Conservation (phyloP, 2,797 vertebrate species). For the Micrastur ruficollis region DNA sequence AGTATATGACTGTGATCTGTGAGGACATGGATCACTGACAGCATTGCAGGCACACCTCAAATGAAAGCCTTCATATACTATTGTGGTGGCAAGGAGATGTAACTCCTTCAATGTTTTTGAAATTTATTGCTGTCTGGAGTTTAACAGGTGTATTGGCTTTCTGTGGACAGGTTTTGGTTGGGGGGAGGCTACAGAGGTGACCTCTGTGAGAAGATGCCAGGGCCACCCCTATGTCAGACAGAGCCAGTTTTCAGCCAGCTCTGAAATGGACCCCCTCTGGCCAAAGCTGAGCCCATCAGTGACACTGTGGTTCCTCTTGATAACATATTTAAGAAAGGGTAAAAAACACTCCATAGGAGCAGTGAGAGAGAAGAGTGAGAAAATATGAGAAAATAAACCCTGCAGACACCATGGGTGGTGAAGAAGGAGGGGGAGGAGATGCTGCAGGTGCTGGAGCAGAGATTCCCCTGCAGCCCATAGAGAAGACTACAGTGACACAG, state of each 20-base stretch:
- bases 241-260: not conserved
- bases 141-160: not conserved
- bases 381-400: not conserved
- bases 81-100: not conserved
- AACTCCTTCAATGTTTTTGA: not conserved
- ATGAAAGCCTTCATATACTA: not conserved
- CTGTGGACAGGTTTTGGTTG: not conserved
- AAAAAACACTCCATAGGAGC: not conserved
- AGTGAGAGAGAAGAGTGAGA: not conserved
- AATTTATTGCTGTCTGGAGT: not conserved
- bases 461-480: not conserved
- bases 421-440: not conserved
- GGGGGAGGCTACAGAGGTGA: not conserved
- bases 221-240: accelerated
- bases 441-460: not conserved
- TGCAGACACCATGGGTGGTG: not conserved
- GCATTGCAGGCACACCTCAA: not conserved
- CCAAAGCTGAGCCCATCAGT: not conserved
- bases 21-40: not conserved
- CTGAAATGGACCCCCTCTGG: not conserved
- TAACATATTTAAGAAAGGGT: not conserved
- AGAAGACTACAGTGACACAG: accelerated
- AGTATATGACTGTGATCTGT: not conserved
- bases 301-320: not conserved
- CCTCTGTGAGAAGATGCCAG: not conserved